phyloP scores from a whole-genome alignment of 2,797 vertebrate genomes.

The Acanthopagrus latus region DNA sequence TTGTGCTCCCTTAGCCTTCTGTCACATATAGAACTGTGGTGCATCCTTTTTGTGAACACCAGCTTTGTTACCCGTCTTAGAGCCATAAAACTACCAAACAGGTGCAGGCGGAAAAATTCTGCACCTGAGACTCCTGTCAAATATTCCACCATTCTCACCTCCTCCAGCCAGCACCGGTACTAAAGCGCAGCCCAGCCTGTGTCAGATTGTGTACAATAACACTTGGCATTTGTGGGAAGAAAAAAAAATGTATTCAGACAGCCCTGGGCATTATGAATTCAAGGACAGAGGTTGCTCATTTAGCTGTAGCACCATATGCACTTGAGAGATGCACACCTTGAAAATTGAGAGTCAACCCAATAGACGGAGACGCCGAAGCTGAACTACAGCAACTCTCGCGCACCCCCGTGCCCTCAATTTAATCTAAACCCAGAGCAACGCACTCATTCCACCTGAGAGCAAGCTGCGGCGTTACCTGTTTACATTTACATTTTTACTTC shows the following conservation, averaged over 20 bases:
- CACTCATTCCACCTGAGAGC: constrained; percentile 1
- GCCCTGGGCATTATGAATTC: constrained; percentile 25
- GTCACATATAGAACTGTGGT: background rate
- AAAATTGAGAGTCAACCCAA: constrained; percentile 35
- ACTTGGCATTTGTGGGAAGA: background rate
- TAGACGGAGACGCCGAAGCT: constrained; percentile 11
- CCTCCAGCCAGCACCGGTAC: background rate
- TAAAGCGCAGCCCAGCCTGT: background rate
- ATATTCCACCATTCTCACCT: background rate
- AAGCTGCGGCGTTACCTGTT: constrained; percentile 19
- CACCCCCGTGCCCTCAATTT: constrained; percentile 20
- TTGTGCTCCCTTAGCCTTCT: too few relatives aligned
- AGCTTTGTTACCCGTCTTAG: background rate
- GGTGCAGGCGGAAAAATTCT: background rate
- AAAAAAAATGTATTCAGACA: constrained; percentile 24
- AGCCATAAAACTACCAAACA: background rate
- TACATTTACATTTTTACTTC: constrained; percentile 42
- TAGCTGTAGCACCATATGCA: constrained; percentile 1
- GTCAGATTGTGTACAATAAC: background rate
- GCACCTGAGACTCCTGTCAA: background rate
- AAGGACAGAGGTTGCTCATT: constrained; percentile 36
- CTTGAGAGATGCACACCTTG: constrained; percentile 31
- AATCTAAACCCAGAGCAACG: constrained; percentile 20
- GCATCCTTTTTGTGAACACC: background rate
- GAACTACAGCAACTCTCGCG: background rate